A percentile compares a stretch with the other conserved stretches of the same genome.
phyloP scores from a whole-genome alignment of 2,797 vertebrate genomes.

The Ctenosaura bakeri region DNA sequence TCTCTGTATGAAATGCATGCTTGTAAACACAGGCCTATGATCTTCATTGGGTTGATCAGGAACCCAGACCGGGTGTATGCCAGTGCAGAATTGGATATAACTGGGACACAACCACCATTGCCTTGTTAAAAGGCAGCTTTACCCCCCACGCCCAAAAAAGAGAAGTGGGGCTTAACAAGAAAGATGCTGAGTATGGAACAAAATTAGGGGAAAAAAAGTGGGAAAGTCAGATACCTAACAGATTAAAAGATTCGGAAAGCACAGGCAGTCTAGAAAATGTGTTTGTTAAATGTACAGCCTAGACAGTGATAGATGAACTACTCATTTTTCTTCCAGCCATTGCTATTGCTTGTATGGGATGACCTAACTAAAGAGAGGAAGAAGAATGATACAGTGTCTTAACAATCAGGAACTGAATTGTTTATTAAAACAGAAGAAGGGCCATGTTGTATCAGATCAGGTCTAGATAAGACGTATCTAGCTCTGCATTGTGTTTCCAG shows the following conservation, averaged over 20 bases:
- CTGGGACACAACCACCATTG: background rate
- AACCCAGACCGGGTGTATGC: background rate
- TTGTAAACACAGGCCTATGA: background rate
- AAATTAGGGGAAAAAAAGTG: background rate
- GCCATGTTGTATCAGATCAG: background rate
- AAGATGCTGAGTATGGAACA: background rate
- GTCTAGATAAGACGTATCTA: background rate
- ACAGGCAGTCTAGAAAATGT: background rate
- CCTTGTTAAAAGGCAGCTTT: too few species aligned
- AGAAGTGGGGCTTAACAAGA: background rate
- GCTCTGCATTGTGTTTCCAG: background rate
- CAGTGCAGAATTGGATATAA: background rate
- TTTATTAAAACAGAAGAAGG: background rate
- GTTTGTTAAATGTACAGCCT: background rate
- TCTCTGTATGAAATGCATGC: too few species aligned
- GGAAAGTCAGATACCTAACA: background rate
- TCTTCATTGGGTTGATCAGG: background rate
- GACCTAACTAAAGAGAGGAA: background rate
- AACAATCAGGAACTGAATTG: background rate
- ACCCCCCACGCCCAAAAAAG: too few species aligned
- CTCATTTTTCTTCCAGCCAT: background rate
- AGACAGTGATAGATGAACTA: background rate
- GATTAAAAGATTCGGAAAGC: background rate
- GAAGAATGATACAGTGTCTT: background rate
- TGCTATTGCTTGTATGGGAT: background rate